Percentiles rank a stretch among this genome's conserved stretches.
phyloP scores from a whole-genome alignment of 2,888 invertebrate species.

The Meganola albula region DNA sequence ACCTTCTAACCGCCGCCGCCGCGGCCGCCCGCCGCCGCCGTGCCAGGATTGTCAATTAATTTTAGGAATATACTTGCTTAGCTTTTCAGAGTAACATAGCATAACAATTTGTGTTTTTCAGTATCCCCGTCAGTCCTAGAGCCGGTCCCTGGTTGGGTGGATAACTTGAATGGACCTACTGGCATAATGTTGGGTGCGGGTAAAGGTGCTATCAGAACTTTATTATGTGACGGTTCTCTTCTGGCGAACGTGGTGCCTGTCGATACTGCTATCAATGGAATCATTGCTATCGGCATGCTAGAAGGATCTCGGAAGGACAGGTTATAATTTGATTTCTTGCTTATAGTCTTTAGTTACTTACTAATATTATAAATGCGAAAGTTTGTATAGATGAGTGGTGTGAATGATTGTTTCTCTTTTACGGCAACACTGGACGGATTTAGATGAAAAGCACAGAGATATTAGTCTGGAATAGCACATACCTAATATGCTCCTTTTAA shows the following conservation, averaged over 20 bases:
- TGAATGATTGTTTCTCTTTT: too few species aligned
- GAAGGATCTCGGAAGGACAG: constrained; percentile 69
- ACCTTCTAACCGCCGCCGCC: too few species aligned
- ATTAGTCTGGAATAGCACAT: too few species aligned
- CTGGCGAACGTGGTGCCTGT: constrained; percentile 87
- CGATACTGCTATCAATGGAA: constrained; percentile 87
- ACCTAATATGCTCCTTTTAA: too few species aligned
- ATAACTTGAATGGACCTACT: constrained; percentile 92
- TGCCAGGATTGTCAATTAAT: too few species aligned
- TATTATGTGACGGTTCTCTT: constrained; percentile 84
- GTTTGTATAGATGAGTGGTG: too few species aligned
- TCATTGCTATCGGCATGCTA: constrained; percentile 85
- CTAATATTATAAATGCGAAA: neutral
- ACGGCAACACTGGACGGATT: too few species aligned
- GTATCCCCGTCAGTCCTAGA: constrained; percentile 76
- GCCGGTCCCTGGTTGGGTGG: constrained; percentile 92
- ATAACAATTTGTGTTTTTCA: constrained; percentile 32
- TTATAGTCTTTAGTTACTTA: constrained; percentile 18
- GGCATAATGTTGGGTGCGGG: constrained; percentile 88
- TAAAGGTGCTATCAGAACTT: constrained; percentile 90
- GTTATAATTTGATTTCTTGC: too few species aligned
- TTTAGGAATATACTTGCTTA: too few species aligned
- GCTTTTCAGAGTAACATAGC: too few species aligned
- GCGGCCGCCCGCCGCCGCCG: too few species aligned
- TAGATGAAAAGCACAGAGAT: too few species aligned